A percentile compares a stretch with the other conserved stretches of the same genome.
phyloP scores from a whole-genome alignment of 1,140 invertebrate species.

The Helicoverpa zea region DNA sequence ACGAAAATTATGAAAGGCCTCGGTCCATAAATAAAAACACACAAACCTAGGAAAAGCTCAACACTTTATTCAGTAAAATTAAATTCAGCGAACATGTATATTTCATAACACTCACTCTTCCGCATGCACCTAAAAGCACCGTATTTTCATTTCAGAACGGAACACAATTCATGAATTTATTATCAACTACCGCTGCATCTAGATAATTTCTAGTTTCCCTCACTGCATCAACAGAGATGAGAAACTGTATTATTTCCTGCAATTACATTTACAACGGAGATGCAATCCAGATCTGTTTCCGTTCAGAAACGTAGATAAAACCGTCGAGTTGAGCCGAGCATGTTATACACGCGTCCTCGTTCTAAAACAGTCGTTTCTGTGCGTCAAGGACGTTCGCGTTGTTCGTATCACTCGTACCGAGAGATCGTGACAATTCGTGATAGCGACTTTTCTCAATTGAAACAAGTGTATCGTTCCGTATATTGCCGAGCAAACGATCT shows the following conservation, averaged over 20 bases:
- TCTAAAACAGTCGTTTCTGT: constrained; percentile 58
- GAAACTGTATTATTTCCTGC: constrained; percentile 50
- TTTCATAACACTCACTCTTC: constrained; percentile 17
- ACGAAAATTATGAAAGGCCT: too few relatives aligned
- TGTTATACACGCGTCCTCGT: constrained; percentile 53
- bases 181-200: constrained; percentile 36
- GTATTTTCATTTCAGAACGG: constrained; percentile 38
- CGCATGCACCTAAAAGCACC: constrained; percentile 20
- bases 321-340: constrained; percentile 13
- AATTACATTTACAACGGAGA: constrained; percentile 58
- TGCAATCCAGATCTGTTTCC: constrained; percentile 56
- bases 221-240: constrained; percentile 29
- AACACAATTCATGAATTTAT: constrained; percentile 14
- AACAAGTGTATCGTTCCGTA: constrained; percentile 37
- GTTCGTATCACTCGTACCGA: neutral
- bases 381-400: constrained; percentile 54
- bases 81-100: neutral
- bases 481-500: constrained; percentile 27
- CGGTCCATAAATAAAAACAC: neutral
- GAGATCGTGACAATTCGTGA: constrained; percentile 36
- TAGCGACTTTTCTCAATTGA: constrained; percentile 46
- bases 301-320: constrained; percentile 52
- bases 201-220: constrained; percentile 45
- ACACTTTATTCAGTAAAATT: constrained; percentile 6
- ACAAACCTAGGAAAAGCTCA: neutral